These are phyloP conservation scores for Littorina saxatilis DNA, from an alignment of 1,140 invertebrate species.

Conservation along the genomic window DNA sequence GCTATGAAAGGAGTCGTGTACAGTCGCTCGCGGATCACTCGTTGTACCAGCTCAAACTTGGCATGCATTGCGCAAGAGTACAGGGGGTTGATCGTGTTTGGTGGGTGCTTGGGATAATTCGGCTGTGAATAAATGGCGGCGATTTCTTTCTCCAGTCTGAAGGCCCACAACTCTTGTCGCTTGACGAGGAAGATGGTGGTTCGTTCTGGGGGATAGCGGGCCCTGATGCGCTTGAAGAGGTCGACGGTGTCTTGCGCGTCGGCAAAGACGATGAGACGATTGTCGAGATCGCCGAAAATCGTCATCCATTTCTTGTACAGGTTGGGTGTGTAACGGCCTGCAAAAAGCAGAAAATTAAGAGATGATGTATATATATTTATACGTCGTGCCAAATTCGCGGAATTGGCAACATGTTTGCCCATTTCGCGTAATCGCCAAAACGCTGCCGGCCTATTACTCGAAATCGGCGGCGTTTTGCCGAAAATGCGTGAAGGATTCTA, in stretches of 20 bases:
- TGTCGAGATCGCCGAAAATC: slow-evolving; percentile 42
- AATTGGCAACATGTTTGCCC: too few relatives aligned
- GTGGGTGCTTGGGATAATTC: slow-evolving; percentile 40
- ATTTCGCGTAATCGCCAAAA: too few relatives aligned
- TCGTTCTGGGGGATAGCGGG: slow-evolving; percentile 38
- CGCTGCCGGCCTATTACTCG: too few relatives aligned
- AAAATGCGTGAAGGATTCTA: too few relatives aligned
- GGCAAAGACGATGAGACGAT: slow-evolving; percentile 49
- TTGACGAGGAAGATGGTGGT: slow-evolving; percentile 55
- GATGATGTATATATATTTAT: too few relatives aligned
- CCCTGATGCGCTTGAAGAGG: slow-evolving; percentile 37
- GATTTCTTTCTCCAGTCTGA: slow-evolving; percentile 52
- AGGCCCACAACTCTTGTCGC: slow-evolving; percentile 60
- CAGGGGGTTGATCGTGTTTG: slow-evolving; percentile 58
- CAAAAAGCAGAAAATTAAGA: too few relatives aligned
- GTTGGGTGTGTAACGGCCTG: too few relatives aligned
- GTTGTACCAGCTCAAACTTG: slow-evolving; percentile 61
- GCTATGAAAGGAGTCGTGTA: slow-evolving; percentile 53
- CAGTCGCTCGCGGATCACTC: slow-evolving; percentile 45
- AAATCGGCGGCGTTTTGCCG: too few relatives aligned
- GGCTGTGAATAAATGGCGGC: slow-evolving; percentile 53
- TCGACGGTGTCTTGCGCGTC: slow-evolving; percentile 40
- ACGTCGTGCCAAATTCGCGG: too few relatives aligned
- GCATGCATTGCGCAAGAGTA: slow-evolving; percentile 67
- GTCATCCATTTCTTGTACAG: slow-evolving; percentile 46